Evolutionary conservation across 2,888 invertebrate species (phyloP), one percentile per base, ranked within the genome.

Genomic region (Dione juno): DNA sequence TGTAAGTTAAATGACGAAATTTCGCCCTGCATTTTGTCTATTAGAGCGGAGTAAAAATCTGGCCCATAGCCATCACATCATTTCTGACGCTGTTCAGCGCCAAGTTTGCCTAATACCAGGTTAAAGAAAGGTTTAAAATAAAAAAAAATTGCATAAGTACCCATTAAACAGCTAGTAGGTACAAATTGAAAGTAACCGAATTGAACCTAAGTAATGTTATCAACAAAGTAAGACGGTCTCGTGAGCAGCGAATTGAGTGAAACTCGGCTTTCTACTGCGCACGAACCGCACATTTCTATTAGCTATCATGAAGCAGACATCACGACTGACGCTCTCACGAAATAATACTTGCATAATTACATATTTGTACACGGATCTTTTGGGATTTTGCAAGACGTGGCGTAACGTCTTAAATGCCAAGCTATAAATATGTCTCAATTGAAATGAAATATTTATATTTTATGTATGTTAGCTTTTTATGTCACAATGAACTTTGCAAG

Each of bases 251-350:
- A 11, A 57, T 70, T 65, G 70, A 67, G 72, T 72, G 76, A 76
- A 76, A 76, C 74, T 67, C 73, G 16, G 72, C 77, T 77, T 77
- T 77, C 77, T 76, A 76, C 52, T 66, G 71, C 70, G 64, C 76
- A 72, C 69, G 72, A 70, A 71, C 50, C 37, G 54, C 70, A 66
- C 73, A 70, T 70, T 73, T 68, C 73, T 69, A 75, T 75, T 70
- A 58, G 69, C 53, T 61, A 69, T 75, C 76, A 64, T 74, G 75
- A 74, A 71, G 61, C 71, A 40, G 40, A 57, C 73, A 68, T 72
- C 73, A 73, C 75, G 73, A 76, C 73, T 59, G 63, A 69, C 58
- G 71, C 63, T 67, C 74, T 68, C 74, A 71, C 73, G 74, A 64
- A 54, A 72, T 37, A 28, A 21, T n/a, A 59, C 35, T 64, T 70